Evolutionary conservation across 1,140 invertebrate species (phyloP).

Genomic region (Anagrus nilaparvatae): DNA sequence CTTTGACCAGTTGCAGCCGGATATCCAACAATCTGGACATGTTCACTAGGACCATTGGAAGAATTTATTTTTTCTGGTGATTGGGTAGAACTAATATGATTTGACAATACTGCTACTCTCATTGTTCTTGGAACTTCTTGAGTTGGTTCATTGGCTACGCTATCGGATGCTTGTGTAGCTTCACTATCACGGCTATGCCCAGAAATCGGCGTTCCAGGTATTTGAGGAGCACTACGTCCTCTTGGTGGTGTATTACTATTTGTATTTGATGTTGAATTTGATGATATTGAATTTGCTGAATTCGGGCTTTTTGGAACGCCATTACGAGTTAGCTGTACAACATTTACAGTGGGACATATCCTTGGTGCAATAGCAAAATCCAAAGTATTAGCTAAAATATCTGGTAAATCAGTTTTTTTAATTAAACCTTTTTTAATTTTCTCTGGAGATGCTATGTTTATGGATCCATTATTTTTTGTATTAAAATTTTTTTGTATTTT

Average conservation of each 20-base stretch:
- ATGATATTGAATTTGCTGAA: too few relatives aligned
- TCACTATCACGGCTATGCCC: conserved; percentile 38
- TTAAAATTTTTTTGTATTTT: too few relatives aligned
- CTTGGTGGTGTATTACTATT: conserved; percentile 28
- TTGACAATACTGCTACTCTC: conserved; percentile 9
- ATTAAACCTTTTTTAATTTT: too few relatives aligned
- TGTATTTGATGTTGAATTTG: conserved; percentile 23
- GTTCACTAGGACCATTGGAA: too few relatives aligned
- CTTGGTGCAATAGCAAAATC: conserved; percentile 46
- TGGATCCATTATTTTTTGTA: too few relatives aligned
- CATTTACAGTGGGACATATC: conserved; percentile 46
- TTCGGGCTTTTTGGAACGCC: conserved; percentile 36
- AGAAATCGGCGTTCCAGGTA: conserved; percentile 32
- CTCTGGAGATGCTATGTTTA: too few relatives aligned
- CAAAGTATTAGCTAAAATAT: too few relatives aligned
- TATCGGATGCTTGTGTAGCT: conserved; percentile 19
- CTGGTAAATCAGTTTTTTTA: too few relatives aligned
- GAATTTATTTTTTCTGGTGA: conserved; percentile 34
- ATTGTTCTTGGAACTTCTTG: conserved; percentile 18
- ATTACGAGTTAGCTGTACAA: conserved; percentile 46
- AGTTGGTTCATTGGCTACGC: too few relatives aligned
- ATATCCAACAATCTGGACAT: too few relatives aligned
- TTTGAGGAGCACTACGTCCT: conserved; percentile 29
- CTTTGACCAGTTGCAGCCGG: too few relatives aligned
- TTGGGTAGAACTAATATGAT: conserved; percentile 25